Evolutionary conservation across 2,113 vertebrate genomes (phyloP).

Genomic region (Salvelinus alpinus): DNA sequence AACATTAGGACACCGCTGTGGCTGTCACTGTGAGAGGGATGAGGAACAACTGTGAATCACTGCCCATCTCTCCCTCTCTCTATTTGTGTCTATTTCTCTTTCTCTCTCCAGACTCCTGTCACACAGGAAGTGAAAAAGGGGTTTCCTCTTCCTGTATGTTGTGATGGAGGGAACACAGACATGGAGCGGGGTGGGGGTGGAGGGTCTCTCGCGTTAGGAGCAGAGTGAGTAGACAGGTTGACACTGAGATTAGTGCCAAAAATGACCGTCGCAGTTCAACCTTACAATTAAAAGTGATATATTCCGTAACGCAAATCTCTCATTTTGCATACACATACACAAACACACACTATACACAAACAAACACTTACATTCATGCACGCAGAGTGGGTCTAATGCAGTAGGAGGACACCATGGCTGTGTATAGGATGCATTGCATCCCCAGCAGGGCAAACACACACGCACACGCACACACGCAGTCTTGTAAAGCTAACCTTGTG

Average conservation of each 20-base stretch:
- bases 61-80: not conserved
- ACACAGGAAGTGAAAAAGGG: slow-evolving; percentile 64
- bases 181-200: not conserved
- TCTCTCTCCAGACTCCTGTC: slow-evolving; percentile 37
- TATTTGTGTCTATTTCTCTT: no score
- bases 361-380: not conserved
- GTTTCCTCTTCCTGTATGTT: slow-evolving; percentile 54
- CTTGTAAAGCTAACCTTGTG: no score
- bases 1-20: not conserved
- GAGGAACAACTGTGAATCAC: not conserved
- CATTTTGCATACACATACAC: slow-evolving; percentile 21
- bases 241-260: not conserved
- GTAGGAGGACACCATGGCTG: slow-evolving; percentile 62
- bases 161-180: slow-evolving; percentile 13
- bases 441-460: slow-evolving; percentile 12
- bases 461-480: not conserved
- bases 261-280: not conserved
- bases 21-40: not conserved
- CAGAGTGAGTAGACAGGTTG: not conserved
- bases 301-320: no score
- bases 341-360: not conserved
- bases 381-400: not conserved
- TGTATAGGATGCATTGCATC: slow-evolving; percentile 78
- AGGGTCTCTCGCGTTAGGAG: not conserved
- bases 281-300: no score